Evolutionary conservation across 2,888 invertebrate species (phyloP).

Genomic region (Megalurothrips usitatus): DNA sequence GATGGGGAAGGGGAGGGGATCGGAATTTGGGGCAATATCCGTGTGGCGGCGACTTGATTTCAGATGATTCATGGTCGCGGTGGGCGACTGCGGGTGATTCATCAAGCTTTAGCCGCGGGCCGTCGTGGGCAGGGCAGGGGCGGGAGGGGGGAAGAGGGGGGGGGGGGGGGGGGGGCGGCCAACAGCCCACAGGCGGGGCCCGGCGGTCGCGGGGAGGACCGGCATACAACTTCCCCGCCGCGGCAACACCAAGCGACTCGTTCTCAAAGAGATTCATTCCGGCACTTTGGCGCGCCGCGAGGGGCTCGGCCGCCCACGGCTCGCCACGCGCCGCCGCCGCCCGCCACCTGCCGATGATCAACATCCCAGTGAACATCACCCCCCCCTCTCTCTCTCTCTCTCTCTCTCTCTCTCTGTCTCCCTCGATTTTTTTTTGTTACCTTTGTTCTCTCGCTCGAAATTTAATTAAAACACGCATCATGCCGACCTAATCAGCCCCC

Average conservation of each 20-base stretch:
- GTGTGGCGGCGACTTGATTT: not conserved
- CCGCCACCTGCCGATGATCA: not conserved
- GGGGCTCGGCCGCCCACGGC: too few species aligned
- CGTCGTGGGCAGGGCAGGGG: not conserved
- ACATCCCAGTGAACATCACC: not conserved
- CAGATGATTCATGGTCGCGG: conserved; percentile 10
- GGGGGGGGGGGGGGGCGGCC: not conserved
- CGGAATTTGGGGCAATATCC: conserved; percentile 13
- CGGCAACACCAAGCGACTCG: too few species aligned
- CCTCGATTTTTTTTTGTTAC: too few species aligned
- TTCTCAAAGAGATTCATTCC: too few species aligned
- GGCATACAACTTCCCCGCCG: too few species aligned
- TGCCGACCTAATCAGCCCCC: too few species aligned
- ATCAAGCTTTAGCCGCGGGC: not conserved
- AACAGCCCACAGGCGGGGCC: too few species aligned
- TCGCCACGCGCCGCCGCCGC: not conserved
- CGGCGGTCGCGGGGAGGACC: not conserved
- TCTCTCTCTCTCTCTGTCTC: not conserved
- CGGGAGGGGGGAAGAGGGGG: not conserved
- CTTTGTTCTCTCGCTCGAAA: too few species aligned
- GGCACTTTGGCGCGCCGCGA: too few species aligned
- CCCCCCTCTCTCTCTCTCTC: not conserved
- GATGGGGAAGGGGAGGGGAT: not conserved
- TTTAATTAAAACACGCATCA: too few species aligned
- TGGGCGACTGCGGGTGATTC: not conserved